Percentiles rank a stretch among this genome's conserved stretches.
These are phyloP conservation scores for Suncus etruscus DNA, from an alignment of 2,113 vertebrate genomes.

Conservation along the genomic window DNA sequence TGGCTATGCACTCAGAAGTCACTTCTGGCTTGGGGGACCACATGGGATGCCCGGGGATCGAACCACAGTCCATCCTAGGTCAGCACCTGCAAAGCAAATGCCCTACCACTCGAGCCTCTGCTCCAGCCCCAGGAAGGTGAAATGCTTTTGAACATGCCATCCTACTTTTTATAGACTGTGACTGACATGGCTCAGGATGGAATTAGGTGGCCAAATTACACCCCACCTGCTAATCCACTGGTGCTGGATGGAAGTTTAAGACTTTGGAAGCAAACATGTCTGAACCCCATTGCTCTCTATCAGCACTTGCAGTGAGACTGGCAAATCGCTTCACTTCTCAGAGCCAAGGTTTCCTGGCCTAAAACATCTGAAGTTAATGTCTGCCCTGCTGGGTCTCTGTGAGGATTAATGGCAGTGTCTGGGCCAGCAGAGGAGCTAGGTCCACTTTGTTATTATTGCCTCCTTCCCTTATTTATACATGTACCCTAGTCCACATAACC, in stretches of 20 bases:
- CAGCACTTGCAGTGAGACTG: neutral
- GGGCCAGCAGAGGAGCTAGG: neutral
- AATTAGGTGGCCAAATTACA: too few relatives aligned
- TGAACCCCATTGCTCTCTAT: neutral
- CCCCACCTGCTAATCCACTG: neutral
- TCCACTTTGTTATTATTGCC: neutral
- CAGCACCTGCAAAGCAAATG: too few relatives aligned
- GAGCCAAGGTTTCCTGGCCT: neutral
- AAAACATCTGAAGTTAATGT: neutral
- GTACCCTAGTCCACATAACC: too few relatives aligned
- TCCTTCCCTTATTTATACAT: neutral
- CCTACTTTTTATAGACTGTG: neutral
- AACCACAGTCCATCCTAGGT: too few relatives aligned
- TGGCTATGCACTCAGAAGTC: too few relatives aligned
- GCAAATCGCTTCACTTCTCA: constrained; percentile 5
- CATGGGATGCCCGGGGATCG: too few relatives aligned
- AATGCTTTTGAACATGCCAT: neutral
- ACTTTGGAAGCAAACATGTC: neutral
- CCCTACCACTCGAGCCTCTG: too few relatives aligned
- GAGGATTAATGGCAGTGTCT: neutral
- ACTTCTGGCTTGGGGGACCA: too few relatives aligned
- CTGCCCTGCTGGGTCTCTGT: neutral
- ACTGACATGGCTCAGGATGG: neutral
- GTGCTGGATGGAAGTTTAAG: neutral
- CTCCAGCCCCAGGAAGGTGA: neutral